These are phyloP conservation scores for Emydocephalus ijimae DNA, from an alignment of 2,113 vertebrate species.

Conservation along the genomic window DNA sequence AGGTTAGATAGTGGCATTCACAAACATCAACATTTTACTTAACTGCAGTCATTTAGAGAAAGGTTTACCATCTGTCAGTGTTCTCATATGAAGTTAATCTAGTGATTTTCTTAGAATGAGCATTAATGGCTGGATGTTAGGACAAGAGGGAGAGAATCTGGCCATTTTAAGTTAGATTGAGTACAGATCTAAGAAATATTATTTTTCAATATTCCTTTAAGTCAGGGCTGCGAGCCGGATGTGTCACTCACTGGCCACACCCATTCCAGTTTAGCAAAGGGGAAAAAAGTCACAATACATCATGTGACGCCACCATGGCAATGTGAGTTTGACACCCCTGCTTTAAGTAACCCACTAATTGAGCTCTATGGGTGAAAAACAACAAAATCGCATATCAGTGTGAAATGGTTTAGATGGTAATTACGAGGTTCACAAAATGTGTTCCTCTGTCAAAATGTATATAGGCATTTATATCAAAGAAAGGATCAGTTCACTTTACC, in stretches of 20 bases:
- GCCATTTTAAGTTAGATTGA: not conserved
- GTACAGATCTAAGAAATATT: not conserved
- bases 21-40: not conserved
- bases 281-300: too few species aligned
- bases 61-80: not conserved
- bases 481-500: not conserved
- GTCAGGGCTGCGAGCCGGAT: not conserved
- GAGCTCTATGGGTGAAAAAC: not conserved
- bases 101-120: not conserved
- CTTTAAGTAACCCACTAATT: not conserved
- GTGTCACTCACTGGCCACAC: too few species aligned
- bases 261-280: too few species aligned
- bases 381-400: not conserved
- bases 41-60: not conserved
- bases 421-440: not conserved
- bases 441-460: not conserved
- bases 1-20: not conserved
- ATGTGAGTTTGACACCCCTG: too few species aligned
- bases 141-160: not conserved
- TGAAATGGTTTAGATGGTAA: not conserved
- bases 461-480: not conserved
- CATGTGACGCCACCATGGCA: too few species aligned
- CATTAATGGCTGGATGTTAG: not conserved
- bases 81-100: not conserved
- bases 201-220: not conserved